Base-by-base conservation (phyloP, 2,113 vertebrate genomes). In the Chlamydotis undulata region DNA sequence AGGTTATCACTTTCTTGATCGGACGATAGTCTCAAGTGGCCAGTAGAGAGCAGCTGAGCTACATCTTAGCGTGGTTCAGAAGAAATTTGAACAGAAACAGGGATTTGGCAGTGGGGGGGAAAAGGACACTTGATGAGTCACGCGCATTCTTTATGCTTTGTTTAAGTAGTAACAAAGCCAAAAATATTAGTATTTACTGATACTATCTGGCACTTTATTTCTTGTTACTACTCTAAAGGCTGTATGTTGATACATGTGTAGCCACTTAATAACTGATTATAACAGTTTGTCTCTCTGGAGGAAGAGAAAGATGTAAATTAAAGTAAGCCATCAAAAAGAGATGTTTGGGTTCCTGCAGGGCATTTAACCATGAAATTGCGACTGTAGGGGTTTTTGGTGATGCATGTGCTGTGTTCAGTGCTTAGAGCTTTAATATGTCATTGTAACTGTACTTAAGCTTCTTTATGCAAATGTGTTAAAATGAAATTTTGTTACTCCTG, bases 1-100 rank as follows among this genome's bases (percentile, higher is more conserved):
- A 55, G n/a, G 37, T 8, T 29, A 6, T 33, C 2, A 4, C 45
- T 85, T 89, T 82, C 31, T 9, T 0, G 7, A 37, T 19, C 2
- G 9, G 81, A 49, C 49, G 87, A 1, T 94, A 83, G 83, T 83
- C 49, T 67, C 13, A 29, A 86, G 31, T 31, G 70, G 57, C 98
- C 98, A 98, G 97, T 85, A 99, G 99, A 97, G 98, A 97, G 98
- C 98, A 98, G 90, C 96, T 97, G 83, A 97, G 94, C 89, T 94
- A 71, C 97, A 77, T 84, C 52, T 19, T 84, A 19, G 63, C 43
- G 45, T 22, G 39, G 29, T 87, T 79, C 75, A 65, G 90, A 78
- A 69, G 85, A 57, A 75, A 39, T 52, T 35, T 82, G 43, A 89
- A 50, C 47, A 89, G 65, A 45, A 94, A 21, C 78, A 94, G 86